Conservation (phyloP, 2,113 vertebrate species). For the Microtus ochrogaster region DNA sequence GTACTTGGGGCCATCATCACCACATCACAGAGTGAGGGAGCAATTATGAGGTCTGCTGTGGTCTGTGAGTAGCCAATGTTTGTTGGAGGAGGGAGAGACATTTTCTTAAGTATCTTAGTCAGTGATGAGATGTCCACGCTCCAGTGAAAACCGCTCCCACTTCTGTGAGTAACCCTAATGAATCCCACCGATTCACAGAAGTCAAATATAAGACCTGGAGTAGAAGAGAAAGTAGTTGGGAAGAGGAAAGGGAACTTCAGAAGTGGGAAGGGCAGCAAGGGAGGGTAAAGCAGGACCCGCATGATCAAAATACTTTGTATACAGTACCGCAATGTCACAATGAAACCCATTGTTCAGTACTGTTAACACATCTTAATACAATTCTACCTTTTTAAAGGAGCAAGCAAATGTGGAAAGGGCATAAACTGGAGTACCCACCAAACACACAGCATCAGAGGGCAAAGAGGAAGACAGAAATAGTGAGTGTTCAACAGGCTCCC, state of each 20-base stretch:
- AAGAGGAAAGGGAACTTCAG: neutral
- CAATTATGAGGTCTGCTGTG: neutral
- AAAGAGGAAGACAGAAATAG: neutral
- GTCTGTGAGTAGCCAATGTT: neutral
- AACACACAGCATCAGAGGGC: neutral
- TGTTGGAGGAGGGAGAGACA: neutral
- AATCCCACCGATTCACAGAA: neutral
- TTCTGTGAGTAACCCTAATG: neutral
- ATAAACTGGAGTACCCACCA: neutral
- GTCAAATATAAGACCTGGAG: neutral
- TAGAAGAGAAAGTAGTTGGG: neutral
- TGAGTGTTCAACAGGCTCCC: constrained; percentile 21
- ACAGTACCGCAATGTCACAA: too few species aligned
- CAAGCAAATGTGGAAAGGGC: neutral
- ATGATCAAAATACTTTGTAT: too few species aligned
- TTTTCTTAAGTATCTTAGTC: neutral
- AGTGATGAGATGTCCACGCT: too few species aligned
- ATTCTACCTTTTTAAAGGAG: neutral
- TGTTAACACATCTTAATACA: neutral
- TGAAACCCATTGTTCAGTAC: neutral
- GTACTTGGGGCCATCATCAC: neutral
- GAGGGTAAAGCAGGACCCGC: too few species aligned
- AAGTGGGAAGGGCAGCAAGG: neutral
- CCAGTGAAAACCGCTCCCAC: neutral
- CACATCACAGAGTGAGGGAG: too few species aligned